Base-by-base conservation (phyloP, 1,140 invertebrate genomes). In the Sitodiplosis mosellana region DNA sequence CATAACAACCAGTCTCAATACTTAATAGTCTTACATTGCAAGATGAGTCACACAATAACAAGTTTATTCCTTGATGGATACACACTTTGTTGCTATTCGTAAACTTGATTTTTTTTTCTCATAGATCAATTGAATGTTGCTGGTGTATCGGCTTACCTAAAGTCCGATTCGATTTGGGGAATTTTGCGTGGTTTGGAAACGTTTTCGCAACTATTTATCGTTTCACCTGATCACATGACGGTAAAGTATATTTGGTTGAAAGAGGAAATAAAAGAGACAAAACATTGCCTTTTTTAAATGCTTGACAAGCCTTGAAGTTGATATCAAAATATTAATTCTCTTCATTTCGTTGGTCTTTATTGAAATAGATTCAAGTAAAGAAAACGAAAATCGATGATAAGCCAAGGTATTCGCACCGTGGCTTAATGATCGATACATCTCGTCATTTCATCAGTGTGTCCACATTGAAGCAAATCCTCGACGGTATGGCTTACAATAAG, bases 401-500 rank as follows among this genome's bases (percentile, higher is more conserved):
- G 17, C 87, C 88, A 0, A 65, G 78, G 50, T 84, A 87, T 58
- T 55, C 68, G 1, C 78, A 83, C 57, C 73, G 89, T 40, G 87
- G 87, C 2, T 59, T 92, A 7, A 59, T 93, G 19, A 54, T 93
- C n/a, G 89, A 91, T 58, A 89, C 86, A 1, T 75, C 83, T 1
- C 69, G 89, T 5, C 88, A 93, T 65, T 93, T 74, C 62, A 61
- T 88, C 7, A 73, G 80, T 0, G 51, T 85, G 2, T 46, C 57
- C 2, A 74, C 73, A 33, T 75, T 92, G 20, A 55, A 75, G 12
- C 59, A 72, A 22, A 82, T 76, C 2, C 55, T 92, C 33, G 83
- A 85, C 49, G 78, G 82, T 0, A 88, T 93, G 87, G 73, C 80
- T 2, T 80, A 81, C 52, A 90, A 88, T 61, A 95, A 94, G 65